Percentiles rank a stretch among this genome's conserved stretches.
phyloP scores from a whole-genome alignment of 2,113 vertebrate genomes.

The Rhinichthys klamathensis region DNA sequence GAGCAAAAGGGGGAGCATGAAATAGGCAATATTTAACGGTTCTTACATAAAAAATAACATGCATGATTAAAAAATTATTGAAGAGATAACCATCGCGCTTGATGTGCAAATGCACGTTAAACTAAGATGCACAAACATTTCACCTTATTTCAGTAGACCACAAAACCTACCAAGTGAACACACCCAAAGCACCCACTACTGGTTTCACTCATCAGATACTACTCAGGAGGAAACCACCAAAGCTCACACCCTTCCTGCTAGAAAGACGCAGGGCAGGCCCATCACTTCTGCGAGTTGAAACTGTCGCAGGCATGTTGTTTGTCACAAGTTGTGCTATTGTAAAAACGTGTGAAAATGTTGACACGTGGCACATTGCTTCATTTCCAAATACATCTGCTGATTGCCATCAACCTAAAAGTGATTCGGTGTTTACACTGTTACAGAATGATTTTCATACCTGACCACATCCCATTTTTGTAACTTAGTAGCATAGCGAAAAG shows the following conservation, averaged over 20 bases:
- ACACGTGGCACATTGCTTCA: neutral
- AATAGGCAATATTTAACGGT: neutral
- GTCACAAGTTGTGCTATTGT: neutral
- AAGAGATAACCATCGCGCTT: neutral
- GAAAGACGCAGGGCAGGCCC: conserved; percentile 54
- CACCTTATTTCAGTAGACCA: conserved; percentile 54
- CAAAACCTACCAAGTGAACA: conserved; percentile 67
- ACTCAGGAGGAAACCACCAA: conserved; percentile 77
- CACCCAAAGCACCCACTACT: conserved; percentile 70
- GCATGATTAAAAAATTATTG: neutral
- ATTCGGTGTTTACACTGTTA: neutral
- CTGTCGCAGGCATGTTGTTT: neutral
- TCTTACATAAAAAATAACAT: neutral
- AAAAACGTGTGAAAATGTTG: neutral
- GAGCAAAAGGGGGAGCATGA: too few relatives aligned
- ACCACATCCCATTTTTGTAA: neutral
- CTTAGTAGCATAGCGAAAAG: neutral
- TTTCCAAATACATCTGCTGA: neutral
- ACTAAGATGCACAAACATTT: neutral
- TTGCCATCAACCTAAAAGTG: neutral
- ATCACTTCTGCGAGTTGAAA: conserved; percentile 55
- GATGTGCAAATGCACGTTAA: neutral
- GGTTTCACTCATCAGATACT: conserved; percentile 68
- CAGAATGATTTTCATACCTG: neutral
- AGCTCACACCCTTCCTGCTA: conserved; percentile 78